Evolutionary conservation across 2,888 invertebrate species (phyloP).

Genomic region (Apotomis capreana): DNA sequence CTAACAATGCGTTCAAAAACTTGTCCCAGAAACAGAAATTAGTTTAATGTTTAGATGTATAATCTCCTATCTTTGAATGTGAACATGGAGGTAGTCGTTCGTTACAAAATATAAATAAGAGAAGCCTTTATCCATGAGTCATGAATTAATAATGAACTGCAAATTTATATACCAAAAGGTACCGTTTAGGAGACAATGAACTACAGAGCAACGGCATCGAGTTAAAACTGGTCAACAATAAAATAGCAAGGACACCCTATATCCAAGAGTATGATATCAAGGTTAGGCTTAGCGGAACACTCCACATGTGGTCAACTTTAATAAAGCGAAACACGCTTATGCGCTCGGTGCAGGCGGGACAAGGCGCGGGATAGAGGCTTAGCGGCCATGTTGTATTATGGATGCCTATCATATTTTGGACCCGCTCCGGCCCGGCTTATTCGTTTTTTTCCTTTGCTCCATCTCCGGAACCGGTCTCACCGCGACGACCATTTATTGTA

Average conservation of each 20-base stretch:
- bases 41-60: no score
- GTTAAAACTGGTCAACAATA: slow-evolving; percentile 9
- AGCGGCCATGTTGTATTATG: slow-evolving; percentile 84
- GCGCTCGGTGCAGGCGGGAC: slow-evolving; percentile 57
- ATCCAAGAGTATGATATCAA: slow-evolving; percentile 81
- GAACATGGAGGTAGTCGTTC: background rate
- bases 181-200: slow-evolving; percentile 34
- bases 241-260: slow-evolving; percentile 64
- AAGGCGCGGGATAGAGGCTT: slow-evolving; percentile 74
- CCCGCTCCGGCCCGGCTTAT: slow-evolving; percentile 81
- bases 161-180: slow-evolving; percentile 22
- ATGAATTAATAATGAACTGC: slow-evolving; percentile 2
- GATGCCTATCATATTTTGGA: slow-evolving; percentile 84
- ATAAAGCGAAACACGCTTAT: slow-evolving; percentile 76
- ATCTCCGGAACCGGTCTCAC: slow-evolving; percentile 78
- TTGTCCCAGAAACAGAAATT: no score
- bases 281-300: slow-evolving; percentile 83
- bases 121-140: background rate
- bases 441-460: slow-evolving; percentile 78
- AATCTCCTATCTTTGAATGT: background rate
- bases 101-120: background rate
- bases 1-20: no score
- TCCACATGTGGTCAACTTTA: slow-evolving; percentile 84
- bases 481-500: slow-evolving; percentile 83
- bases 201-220: slow-evolving; percentile 22